phyloP scores from a whole-genome alignment of 2,113 vertebrate species.

The Eupsittula cactorum region DNA sequence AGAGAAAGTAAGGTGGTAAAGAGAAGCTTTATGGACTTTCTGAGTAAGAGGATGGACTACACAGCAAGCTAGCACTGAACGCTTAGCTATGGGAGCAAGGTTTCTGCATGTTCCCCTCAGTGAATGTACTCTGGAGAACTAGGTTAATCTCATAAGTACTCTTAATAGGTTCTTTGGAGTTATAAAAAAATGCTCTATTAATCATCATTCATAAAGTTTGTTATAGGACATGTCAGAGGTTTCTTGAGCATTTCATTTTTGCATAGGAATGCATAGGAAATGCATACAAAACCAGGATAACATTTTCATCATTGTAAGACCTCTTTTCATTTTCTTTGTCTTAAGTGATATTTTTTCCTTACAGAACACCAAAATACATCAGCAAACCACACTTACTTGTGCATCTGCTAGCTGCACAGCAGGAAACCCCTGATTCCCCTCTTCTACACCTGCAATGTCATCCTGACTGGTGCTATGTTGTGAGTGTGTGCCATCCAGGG shows the following conservation, averaged over 20 bases:
- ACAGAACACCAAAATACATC: neutral
- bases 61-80: neutral
- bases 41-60: neutral
- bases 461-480: slow-evolving; percentile 97
- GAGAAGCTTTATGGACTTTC: neutral
- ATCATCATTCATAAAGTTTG: neutral
- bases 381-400: slow-evolving; percentile 78
- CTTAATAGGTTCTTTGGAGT: neutral
- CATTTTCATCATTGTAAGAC: neutral
- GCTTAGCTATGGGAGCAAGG: neutral
- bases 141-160: neutral
- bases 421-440: slow-evolving; percentile 91
- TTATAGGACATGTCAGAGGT: neutral
- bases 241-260: neutral
- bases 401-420: slow-evolving; percentile 98
- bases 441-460: slow-evolving; percentile 90
- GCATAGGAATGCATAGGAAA: neutral
- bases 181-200: neutral
- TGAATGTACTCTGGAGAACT: neutral
- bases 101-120: neutral
- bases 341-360: neutral
- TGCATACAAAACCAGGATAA: accelerated
- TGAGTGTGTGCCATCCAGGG: slow-evolving; percentile 93
- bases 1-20: neutral
- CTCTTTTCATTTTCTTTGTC: neutral